Evolutionary conservation across 1,140 invertebrate genomes (phyloP).

Genomic region (Drosophila miranda): DNA sequence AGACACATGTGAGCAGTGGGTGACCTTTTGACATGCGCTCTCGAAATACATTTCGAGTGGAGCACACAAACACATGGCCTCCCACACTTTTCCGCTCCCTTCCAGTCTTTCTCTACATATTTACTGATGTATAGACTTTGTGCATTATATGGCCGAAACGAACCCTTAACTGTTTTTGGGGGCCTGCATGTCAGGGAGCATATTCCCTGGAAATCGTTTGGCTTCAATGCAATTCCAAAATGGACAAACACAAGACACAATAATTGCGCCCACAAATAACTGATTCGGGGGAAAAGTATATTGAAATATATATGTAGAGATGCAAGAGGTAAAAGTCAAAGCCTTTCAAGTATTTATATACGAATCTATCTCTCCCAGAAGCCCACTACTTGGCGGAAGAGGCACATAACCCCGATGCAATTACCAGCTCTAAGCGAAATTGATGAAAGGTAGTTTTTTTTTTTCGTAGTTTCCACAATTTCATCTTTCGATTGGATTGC

Average conservation of each 20-base stretch:
- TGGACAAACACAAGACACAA: conserved; percentile 36
- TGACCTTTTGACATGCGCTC: conserved; percentile 78
- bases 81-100: background rate
- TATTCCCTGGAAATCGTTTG: conserved; percentile 23
- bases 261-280: conserved; percentile 40
- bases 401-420: no score
- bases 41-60: conserved; percentile 77
- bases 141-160: conserved; percentile 14
- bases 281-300: conserved; percentile 3
- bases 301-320: background rate
- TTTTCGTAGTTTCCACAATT: no score
- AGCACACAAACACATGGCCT: conserved; percentile 49
- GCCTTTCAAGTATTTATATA: background rate
- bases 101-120: conserved; percentile 1
- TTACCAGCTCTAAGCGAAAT: no score
- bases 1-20: conserved; percentile 39
- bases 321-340: conserved; percentile 5
- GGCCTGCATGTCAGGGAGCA: conserved; percentile 36
- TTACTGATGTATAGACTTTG: conserved; percentile 1
- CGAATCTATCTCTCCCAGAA: no score
- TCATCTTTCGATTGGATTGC: no score
- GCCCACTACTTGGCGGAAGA: no score
- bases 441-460: no score
- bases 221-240: conserved; percentile 27
- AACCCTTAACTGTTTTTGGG: conserved; percentile 49